phyloP scores from a whole-genome alignment of 1,140 invertebrate species.

The Nylanderia fulva region DNA sequence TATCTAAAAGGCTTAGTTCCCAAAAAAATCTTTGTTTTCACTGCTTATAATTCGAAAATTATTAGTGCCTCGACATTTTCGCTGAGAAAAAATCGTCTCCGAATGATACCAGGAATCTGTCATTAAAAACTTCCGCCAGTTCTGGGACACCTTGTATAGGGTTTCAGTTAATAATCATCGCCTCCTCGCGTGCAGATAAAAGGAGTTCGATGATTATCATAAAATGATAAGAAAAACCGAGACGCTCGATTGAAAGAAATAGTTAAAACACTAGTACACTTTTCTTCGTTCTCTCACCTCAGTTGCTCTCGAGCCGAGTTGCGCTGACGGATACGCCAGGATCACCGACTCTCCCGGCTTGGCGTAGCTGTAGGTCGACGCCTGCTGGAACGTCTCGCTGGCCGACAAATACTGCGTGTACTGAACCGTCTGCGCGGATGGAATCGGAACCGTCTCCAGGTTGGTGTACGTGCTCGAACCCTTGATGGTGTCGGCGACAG shows the following conservation, averaged over 20 bases:
- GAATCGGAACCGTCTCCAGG: conserved; percentile 81
- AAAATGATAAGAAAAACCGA: no score
- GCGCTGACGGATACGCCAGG: conserved; percentile 79
- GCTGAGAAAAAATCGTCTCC: no score
- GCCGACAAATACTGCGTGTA: conserved; percentile 80
- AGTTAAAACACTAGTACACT: background rate
- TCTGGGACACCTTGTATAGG: no score
- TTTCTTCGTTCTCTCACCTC: conserved; percentile 72
- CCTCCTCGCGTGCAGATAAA: no score
- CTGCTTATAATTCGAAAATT: no score
- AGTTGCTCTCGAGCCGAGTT: conserved; percentile 70
- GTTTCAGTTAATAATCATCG: no score
- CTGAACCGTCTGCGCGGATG: conserved; percentile 78
- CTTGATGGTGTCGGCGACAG: conserved; percentile 79
- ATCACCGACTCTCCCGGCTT: conserved; percentile 79
- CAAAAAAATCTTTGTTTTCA: no score
- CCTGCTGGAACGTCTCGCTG: conserved; percentile 79
- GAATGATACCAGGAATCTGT: no score
- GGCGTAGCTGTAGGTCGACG: conserved; percentile 77
- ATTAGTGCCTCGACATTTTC: no score
- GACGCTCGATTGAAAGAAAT: background rate
- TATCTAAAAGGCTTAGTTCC: no score
- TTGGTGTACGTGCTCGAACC: conserved; percentile 82
- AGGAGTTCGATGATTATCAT: no score
- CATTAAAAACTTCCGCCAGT: no score